Base-by-base conservation (phyloP, 2,888 invertebrate genomes). In the Halictus ligatus region DNA sequence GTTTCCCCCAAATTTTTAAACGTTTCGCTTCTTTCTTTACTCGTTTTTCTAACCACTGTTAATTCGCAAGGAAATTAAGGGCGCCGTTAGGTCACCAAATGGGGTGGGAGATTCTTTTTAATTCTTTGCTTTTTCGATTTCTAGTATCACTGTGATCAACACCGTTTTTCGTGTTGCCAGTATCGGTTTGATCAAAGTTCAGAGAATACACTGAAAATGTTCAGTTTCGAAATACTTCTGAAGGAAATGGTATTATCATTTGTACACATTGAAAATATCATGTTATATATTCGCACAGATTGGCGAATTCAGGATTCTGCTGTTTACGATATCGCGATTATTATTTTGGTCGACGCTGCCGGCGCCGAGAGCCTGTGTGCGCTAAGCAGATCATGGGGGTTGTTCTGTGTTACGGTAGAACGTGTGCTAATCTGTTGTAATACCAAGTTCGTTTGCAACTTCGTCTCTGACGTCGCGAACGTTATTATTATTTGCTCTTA, bases 341-440 rank as follows among this genome's bases (percentile, higher is more conserved):
- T 64, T 64, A 64, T 64, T 64, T 64, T 64, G 60, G 60, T 64
- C 60, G 60, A 29, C 8, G 60, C 60, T 64, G 60, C 25, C 60
- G 25, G 60, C 60, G 15, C 29, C 25, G 60, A 6, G 21, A 67
- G 50, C 72, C 80, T 40, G 69, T 81, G 75, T 71, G 71, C 69
- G 73, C 69, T 83, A 64, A 64, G 60, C 60, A 64, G 60, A 64
- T 64, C 60, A 64, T 64, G 60, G 60, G 60, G 60, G 60, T 64
- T 64, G 60, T 64, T 64, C 60, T 64, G 60, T 7, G 60, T 29
- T 64, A 64, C 60, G 60, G 60, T 64, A 29, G 60, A 64, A 64
- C 60, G 25, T 64, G 15, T 64, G 29, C 60, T 64, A 64, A 64
- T 64, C 60, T 64, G 60, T 64, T 64, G 60, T 64, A 29, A 64